Conservation (phyloP, 2,888 invertebrate species). For the Melanchra persicariae region DNA sequence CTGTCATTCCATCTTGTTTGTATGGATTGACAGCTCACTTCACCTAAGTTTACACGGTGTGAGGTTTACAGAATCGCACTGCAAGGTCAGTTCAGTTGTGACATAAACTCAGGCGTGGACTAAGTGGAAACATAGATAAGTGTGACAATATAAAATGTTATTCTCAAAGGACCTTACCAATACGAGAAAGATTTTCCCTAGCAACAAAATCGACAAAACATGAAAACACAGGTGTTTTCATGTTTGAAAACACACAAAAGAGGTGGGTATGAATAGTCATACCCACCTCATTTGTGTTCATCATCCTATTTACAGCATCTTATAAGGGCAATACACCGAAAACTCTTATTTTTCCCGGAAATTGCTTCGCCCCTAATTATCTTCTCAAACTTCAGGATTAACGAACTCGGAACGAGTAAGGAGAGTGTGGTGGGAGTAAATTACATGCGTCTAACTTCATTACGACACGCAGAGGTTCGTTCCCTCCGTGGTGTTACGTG, state of each 20-base stretch:
- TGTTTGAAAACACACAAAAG: too few relatives aligned
- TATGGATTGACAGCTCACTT: too few relatives aligned
- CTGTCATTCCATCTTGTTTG: too few relatives aligned
- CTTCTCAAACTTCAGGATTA: slow-evolving; percentile 77
- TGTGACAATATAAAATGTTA: too few relatives aligned
- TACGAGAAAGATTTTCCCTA: background rate
- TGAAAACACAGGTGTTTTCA: too few relatives aligned
- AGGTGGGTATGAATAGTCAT: too few relatives aligned
- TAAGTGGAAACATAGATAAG: background rate
- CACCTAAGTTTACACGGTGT: too few relatives aligned
- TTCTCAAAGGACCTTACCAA: background rate
- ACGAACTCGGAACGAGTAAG: slow-evolving; percentile 70
- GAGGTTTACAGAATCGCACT: too few relatives aligned
- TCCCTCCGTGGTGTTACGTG: slow-evolving; percentile 54
- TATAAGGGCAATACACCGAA: slow-evolving; percentile 30
- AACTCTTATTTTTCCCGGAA: slow-evolving; percentile 65
- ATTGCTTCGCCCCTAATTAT: slow-evolving; percentile 77
- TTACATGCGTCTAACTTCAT: slow-evolving; percentile 77
- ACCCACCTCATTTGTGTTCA: slow-evolving; percentile 32
- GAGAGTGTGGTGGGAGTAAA: slow-evolving; percentile 65
- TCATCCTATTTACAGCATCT: slow-evolving; percentile 26
- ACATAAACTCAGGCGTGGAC: background rate
- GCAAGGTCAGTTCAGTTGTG: background rate
- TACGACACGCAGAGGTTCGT: slow-evolving; percentile 64
- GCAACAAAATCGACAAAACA: slow-evolving; percentile 6